These are phyloP conservation scores for Pseudoatta argentina DNA, from an alignment of 1,140 invertebrate genomes.

Conservation along the genomic window DNA sequence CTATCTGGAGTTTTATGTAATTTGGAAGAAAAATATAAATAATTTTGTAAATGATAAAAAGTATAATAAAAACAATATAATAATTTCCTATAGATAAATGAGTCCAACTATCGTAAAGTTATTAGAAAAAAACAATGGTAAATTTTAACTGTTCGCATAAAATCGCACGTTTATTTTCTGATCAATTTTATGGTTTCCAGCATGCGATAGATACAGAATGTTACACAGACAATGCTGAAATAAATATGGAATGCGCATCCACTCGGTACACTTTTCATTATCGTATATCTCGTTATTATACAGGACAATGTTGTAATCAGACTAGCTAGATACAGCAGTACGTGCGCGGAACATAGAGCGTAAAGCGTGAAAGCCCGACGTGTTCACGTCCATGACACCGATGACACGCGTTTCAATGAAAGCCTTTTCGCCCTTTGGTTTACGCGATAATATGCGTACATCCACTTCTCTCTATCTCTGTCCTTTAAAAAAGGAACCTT, in stretches of 20 bases:
- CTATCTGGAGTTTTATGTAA: background rate
- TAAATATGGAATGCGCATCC: background rate
- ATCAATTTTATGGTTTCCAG: background rate
- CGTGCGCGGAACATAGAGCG: conserved; percentile 1
- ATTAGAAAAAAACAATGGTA: conserved; percentile 1
- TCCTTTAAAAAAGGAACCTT: background rate
- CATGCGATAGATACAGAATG: background rate
- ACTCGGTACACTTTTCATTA: conserved; percentile 33
- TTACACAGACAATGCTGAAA: background rate
- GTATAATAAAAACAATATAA: background rate
- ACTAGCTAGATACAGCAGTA: conserved; percentile 29
- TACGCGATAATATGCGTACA: conserved; percentile 24
- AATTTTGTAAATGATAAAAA: background rate
- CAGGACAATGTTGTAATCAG: conserved; percentile 39
- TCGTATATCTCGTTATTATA: conserved; percentile 33
- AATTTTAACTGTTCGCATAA: background rate
- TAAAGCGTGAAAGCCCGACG: conserved; percentile 31
- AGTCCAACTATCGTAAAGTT: background rate
- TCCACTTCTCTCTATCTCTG: background rate
- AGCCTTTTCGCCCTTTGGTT: conserved; percentile 43
- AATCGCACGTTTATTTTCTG: background rate
- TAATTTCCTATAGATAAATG: background rate
- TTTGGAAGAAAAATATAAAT: background rate
- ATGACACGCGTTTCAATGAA: conserved; percentile 28
- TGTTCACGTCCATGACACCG: background rate